Percentiles rank a stretch among this genome's conserved stretches.
These are phyloP conservation scores for Dendroctonus valens DNA, from an alignment of 1,140 invertebrate genomes.

Conservation along the genomic window DNA sequence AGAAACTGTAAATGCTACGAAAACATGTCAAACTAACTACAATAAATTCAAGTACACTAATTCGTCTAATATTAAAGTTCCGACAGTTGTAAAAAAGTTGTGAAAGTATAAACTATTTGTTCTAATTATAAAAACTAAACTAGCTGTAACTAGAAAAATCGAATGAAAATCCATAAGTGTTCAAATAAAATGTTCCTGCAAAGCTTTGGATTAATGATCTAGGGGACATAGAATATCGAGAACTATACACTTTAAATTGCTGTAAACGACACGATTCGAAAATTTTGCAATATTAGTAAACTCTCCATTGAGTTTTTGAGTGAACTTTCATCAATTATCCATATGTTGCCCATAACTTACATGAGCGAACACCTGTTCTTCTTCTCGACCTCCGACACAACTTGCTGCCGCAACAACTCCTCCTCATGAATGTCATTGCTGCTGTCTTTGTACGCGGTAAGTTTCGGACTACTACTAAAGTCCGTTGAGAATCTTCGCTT, in stretches of 20 bases:
- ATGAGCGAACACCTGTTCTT: constrained; percentile 42
- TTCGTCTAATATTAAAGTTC: too few species aligned
- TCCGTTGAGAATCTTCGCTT: constrained; percentile 37
- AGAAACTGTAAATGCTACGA: neutral
- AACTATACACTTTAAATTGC: neutral
- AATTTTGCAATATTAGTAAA: neutral
- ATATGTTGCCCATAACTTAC: constrained; percentile 30
- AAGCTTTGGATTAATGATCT: neutral
- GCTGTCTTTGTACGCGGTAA: constrained; percentile 43
- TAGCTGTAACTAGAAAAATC: too few species aligned
- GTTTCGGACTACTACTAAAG: constrained; percentile 43
- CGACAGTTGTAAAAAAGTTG: too few species aligned
- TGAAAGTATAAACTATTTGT: too few species aligned
- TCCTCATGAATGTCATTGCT: constrained; percentile 32
- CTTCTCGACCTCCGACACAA: constrained; percentile 31
- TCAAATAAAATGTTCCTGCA: neutral
- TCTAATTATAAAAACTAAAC: too few species aligned
- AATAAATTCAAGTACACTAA: neutral
- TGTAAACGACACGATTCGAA: constrained; percentile 4
- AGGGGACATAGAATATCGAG: neutral
- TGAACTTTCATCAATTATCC: neutral
- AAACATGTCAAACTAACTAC: neutral
- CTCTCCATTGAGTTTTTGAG: neutral
- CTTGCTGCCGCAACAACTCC: constrained; percentile 11
- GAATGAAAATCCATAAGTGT: too few species aligned